A percentile compares a stretch with the other conserved stretches of the same genome.
Evolutionary conservation across 1,140 invertebrate genomes (phyloP).

Genomic region (Lepidurus arcticus): DNA sequence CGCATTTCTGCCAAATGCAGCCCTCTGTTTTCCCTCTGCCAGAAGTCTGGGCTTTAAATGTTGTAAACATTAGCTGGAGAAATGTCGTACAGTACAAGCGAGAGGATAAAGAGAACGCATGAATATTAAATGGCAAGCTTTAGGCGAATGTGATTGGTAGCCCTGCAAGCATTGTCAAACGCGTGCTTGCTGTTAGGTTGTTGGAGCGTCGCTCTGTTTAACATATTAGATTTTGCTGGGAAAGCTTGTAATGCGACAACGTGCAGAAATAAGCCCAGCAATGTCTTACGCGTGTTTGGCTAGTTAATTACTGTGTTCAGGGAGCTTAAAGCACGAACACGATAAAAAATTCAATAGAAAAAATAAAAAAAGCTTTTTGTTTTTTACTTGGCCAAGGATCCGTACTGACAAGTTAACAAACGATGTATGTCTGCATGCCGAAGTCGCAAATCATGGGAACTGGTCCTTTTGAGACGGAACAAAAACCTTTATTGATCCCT

Average conservation of each 20-base stretch:
- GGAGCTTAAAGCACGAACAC: no score
- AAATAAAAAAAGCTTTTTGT: background rate
- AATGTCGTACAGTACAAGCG: background rate
- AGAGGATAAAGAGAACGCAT: background rate
- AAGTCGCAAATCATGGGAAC: background rate
- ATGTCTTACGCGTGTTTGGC: no score
- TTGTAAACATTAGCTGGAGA: background rate
- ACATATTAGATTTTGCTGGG: no score
- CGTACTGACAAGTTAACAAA: background rate
- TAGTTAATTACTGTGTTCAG: no score
- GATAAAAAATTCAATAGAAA: no score
- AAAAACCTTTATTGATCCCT: no score
- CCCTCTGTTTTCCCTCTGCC: no score
- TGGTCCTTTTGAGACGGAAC: background rate
- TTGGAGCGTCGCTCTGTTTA: no score
- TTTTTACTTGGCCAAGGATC: constrained; percentile 1
- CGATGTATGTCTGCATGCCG: background rate
- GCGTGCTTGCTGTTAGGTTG: background rate
- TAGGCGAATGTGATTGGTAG: background rate
- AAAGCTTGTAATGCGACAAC: no score
- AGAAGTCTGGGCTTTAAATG: no score
- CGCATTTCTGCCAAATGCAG: background rate
- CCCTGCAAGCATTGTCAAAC: background rate
- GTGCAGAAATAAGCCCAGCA: no score
- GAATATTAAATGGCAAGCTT: background rate